These are phyloP conservation scores for Vesta saturnalis DNA, from an alignment of 2,888 invertebrate genomes.

Conservation along the genomic window DNA sequence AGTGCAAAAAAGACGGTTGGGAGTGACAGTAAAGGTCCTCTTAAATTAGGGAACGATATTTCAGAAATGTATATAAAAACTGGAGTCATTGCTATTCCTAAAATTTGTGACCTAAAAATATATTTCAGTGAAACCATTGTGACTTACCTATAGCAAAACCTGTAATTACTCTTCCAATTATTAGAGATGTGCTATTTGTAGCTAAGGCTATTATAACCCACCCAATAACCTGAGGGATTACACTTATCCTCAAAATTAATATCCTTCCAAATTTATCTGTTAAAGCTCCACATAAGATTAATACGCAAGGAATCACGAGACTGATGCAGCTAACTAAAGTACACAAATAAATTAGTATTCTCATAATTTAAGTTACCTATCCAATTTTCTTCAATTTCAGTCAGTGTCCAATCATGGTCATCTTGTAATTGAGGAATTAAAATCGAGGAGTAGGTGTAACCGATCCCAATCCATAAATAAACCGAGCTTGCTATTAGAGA, in stretches of 20 bases:
- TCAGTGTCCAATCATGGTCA: background rate
- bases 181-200: background rate
- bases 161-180: background rate
- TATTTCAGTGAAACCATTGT: no score
- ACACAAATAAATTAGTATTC: background rate
- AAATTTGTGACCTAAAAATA: no score
- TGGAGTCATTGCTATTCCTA: no score
- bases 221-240: background rate
- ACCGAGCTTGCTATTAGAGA: background rate
- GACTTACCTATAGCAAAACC: background rate
- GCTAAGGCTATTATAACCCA: background rate
- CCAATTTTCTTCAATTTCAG: background rate
- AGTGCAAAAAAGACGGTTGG: background rate
- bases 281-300: background rate
- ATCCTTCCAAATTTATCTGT: background rate
- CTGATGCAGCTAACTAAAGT: background rate
- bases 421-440: background rate
- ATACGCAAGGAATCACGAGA: background rate
- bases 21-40: background rate
- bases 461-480: background rate
- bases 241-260: background rate
- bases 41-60: background rate
- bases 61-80: background rate
- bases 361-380: background rate
- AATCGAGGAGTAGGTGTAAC: background rate